Evolutionary conservation across 2,797 vertebrate genomes (phyloP), one percentile per base, ranked within the genome.

Genomic region (Neosilurus mollespiculum): DNA sequence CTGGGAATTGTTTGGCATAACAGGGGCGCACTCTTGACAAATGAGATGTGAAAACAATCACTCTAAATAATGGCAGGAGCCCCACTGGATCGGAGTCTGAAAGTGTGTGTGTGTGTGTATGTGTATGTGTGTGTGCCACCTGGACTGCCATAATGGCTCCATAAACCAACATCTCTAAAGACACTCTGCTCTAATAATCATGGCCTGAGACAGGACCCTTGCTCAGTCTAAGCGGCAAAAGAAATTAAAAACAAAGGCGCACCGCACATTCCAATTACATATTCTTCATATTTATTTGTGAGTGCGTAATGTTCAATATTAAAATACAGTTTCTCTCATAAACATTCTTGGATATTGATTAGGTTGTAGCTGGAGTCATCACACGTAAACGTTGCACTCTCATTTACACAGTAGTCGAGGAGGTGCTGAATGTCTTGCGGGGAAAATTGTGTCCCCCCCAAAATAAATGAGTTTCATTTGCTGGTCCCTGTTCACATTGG

Each of bases 1-100:
- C 76, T 82, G 80, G 86, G 86, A 81, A 87, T 88, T 85, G 82
- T 86, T 85, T 86, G 88, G 88, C 85, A 83, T 87, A 87, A 84
- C 84, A 87, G 84, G 81, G 86, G 73, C 73, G 62, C 81, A 78
- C 64, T 70, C 79, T 85, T 88, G 88, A 88, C 86, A 85, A 87
- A 88, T 88, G 86, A 87, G 87, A 87, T 65, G 86, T 86, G 87
- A 78, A 83, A 87, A 87, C 65, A 85, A 86, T 88, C 77, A 56
- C 86, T 86, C 84, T 84, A 73, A 87, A 81, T 78, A 80, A 89
- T 87, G 78, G 71, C 5, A 84, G 43, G 22, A 43, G 58, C 83
- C 66, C 81, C 64, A 81, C 59, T 80, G 67, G 76, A 87, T 81
- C 58, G 34, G 49, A 72, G 34, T 82, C 34, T 83, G 34, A 59